These are phyloP conservation scores for Amazona guildingii DNA, from an alignment of 2,113 vertebrate species.

Conservation along the genomic window DNA sequence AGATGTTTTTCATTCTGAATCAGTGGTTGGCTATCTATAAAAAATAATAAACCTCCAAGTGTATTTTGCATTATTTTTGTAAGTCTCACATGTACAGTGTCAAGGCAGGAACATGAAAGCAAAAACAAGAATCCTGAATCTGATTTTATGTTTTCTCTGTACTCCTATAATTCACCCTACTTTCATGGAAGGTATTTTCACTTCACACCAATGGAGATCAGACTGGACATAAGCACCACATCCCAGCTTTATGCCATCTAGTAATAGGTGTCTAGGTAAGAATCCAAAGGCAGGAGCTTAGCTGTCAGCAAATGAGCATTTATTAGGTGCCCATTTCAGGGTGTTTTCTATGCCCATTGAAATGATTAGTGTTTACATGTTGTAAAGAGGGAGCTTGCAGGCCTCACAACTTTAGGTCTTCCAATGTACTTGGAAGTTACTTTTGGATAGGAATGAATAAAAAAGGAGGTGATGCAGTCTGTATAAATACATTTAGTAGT, in stretches of 20 bases:
- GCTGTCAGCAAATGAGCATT: not conserved
- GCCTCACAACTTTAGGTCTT: not conserved
- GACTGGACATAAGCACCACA: not conserved
- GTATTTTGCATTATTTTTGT: not conserved
- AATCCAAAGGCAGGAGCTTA: not conserved
- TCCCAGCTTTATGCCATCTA: not conserved
- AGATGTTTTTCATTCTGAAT: not conserved
- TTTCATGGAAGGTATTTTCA: not conserved
- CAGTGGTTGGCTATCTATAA: not conserved
- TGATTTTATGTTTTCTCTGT: not conserved
- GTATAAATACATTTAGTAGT: not conserved
- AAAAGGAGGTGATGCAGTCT: not conserved
- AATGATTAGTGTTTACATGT: not conserved
- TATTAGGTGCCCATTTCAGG: not conserved
- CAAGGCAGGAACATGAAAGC: not conserved
- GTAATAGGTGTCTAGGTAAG: not conserved
- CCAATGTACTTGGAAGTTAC: not conserved
- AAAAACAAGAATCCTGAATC: not conserved
- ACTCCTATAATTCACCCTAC: not conserved
- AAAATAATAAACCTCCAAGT: not conserved
- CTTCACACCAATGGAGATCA: not conserved
- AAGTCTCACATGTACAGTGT: not conserved
- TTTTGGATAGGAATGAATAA: not conserved
- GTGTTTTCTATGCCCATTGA: not conserved
- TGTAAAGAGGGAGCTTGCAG: not conserved